Base-by-base conservation (phyloP, 1,140 invertebrate genomes). In the Dolichoris vasculosae region DNA sequence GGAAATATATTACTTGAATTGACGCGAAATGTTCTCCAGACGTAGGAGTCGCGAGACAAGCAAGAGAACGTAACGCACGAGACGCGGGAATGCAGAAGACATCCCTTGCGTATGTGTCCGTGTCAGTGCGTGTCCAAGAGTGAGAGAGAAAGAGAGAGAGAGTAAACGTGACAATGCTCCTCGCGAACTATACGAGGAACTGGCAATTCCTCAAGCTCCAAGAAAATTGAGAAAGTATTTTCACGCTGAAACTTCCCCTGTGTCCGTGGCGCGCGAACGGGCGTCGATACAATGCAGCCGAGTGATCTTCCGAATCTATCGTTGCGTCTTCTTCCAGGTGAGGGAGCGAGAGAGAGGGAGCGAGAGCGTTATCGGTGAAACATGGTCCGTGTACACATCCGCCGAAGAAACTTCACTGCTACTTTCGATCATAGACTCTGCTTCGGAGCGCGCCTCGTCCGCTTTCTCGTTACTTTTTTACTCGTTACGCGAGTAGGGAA, bases 221-320 rank as follows among this genome's bases (percentile, higher is more conserved):
- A 85, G 88, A 88, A 89, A 90, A 91, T 91, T 89, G 88, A 88
- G 88, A 88, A 91, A 92, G 89, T 91, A 90, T 91, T 91, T 90
- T 88, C 88, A 82, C 69, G 63, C 86, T 64, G 76, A 83, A 90
- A 90, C 85, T 89, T 90, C 84, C 63, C 30, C 35, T 13, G 69
- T 76, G 76, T 51, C 48, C 35, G 73, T 40, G 40, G 51, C 9
- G 75, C 26, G 40, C 1, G 77, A 20, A 79, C 20, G 78, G 35
- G 71, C 48, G 40, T 67, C 82, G 82, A 83, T 83, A 83, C 82
- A 67, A 82, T 82, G 81, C 78, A 71, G 67, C 46, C 38, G 48
- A 46, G 35, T 48, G 69, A 80, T 51, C 81, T n/a, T 46, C 48
- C 48, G n/a, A 43, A 76, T 43, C 23, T 76, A 46, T 76, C 73